These are phyloP conservation scores for Acanthurus tractus DNA, from an alignment of 2,797 vertebrate species.

Conservation along the genomic window DNA sequence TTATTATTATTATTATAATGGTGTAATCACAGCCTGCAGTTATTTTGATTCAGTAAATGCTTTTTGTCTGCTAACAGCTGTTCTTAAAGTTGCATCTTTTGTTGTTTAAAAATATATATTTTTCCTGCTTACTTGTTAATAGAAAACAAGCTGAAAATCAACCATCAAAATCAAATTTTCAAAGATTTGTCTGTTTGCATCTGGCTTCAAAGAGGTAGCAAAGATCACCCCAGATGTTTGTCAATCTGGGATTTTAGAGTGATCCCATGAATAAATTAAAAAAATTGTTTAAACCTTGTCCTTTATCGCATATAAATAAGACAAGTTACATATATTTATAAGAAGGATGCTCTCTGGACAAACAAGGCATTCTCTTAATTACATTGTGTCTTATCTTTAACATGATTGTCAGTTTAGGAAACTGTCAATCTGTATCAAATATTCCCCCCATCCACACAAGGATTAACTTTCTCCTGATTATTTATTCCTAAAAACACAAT, in stretches of 20 bases:
- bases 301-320: slow-evolving; percentile 37
- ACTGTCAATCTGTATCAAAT: slow-evolving; percentile 19
- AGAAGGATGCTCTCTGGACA: background rate
- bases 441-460: slow-evolving; percentile 29
- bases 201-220: slow-evolving; percentile 1
- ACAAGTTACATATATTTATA: background rate
- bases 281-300: slow-evolving; percentile 33
- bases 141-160: background rate
- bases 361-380: background rate
- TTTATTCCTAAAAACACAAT: slow-evolving; percentile 58
- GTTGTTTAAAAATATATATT: background rate
- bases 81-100: background rate
- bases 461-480: slow-evolving; percentile 54
- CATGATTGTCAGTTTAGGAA: slow-evolving; percentile 4
- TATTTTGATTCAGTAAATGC: background rate
- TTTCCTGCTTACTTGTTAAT: background rate
- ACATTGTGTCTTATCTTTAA: slow-evolving; percentile 8
- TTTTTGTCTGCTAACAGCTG: background rate
- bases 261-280: slow-evolving; percentile 28
- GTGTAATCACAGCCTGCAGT: slow-evolving; percentile 4
- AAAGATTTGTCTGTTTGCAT: background rate
- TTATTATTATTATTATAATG: too few relatives aligned
- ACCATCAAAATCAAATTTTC: background rate
- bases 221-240: slow-evolving; percentile 19
- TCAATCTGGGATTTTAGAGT: background rate